phyloP scores from a whole-genome alignment of 2,113 vertebrate species.

The Cyphomyrus discorhynchus region DNA sequence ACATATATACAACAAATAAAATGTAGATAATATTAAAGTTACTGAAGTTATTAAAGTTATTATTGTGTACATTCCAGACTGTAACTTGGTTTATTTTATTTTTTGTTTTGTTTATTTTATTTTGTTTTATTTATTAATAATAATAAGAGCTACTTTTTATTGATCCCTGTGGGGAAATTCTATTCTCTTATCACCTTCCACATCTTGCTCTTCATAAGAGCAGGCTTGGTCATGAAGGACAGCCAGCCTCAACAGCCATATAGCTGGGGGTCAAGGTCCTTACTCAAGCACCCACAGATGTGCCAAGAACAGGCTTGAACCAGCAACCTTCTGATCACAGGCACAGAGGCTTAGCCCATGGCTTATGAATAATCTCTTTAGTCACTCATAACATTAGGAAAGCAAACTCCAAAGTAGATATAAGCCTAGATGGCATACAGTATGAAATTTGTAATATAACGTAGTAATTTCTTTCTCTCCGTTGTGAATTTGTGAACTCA shows the following conservation, averaged over 20 bases:
- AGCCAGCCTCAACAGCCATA: not conserved
- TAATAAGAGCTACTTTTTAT: not conserved
- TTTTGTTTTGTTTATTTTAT: not conserved
- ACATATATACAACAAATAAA: not conserved
- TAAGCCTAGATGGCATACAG: not conserved
- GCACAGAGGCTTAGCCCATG: not conserved
- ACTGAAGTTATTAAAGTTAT: not conserved
- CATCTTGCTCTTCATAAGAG: not conserved
- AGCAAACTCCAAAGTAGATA: not conserved
- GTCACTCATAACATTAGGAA: not conserved
- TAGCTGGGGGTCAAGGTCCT: not conserved
- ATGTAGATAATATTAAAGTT: not conserved
- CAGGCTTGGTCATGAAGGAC: not conserved
- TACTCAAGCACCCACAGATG: not conserved
- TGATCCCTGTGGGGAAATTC: not conserved
- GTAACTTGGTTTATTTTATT: not conserved
- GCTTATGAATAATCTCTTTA: not conserved
- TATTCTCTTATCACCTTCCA: not conserved
- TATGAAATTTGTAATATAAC: not conserved
- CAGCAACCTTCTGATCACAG: not conserved
- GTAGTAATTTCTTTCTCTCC: not conserved
- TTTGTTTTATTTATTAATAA: not conserved
- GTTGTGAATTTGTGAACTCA: conserved; percentile 5
- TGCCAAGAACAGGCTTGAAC: not conserved
- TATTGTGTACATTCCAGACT: not conserved